Conservation (phyloP, 2,113 vertebrate species). For the Prolemur simus region DNA sequence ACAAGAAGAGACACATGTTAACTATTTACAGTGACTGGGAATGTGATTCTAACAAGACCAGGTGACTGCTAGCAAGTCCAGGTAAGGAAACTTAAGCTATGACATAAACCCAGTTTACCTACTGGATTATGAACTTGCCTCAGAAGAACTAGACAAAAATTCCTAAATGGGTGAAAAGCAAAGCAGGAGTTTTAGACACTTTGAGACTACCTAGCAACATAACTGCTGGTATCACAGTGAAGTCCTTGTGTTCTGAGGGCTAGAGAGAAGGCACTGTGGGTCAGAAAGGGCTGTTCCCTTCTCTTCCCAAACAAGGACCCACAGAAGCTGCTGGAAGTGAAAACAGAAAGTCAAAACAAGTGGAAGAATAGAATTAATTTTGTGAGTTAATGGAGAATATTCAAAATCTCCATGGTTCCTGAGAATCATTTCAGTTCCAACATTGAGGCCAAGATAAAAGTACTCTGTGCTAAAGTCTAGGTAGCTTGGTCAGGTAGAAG, state of each 20-base stretch:
- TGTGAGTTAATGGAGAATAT: neutral
- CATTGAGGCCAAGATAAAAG: neutral
- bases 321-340: neutral
- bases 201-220: neutral
- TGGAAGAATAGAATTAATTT: neutral
- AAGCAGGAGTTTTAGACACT: neutral
- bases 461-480: neutral
- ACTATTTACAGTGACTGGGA: neutral
- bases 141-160: neutral
- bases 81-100: neutral
- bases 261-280: neutral
- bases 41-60: neutral
- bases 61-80: neutral
- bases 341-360: neutral
- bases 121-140: neutral
- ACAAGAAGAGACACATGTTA: neutral
- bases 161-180: neutral
- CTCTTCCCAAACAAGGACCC: neutral
- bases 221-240: neutral
- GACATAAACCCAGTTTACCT: neutral
- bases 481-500: fast-evolving
- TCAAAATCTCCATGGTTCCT: neutral
- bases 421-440: neutral
- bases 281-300: neutral
- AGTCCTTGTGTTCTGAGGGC: neutral